Percentiles rank a stretch among this genome's conserved stretches.
phyloP scores from a whole-genome alignment of 2,888 invertebrate genomes.

The Drosophila helvetica region DNA sequence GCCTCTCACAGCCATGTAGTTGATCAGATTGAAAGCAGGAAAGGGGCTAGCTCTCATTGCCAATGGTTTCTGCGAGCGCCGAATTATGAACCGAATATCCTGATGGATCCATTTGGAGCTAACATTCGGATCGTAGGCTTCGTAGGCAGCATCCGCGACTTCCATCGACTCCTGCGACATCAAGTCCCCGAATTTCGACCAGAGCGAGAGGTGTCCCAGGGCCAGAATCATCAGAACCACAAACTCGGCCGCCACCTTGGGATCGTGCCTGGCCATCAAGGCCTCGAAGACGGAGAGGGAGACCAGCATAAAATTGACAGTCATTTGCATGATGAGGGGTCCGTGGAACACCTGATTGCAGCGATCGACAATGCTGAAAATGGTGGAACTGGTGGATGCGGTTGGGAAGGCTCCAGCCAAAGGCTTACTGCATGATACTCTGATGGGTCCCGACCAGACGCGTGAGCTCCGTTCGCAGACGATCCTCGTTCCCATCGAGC shows the following conservation, averaged over 20 bases:
- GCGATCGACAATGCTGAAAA: conserved; percentile 11
- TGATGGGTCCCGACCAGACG: conserved; percentile 10
- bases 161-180: conserved; percentile 7
- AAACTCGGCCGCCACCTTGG: conserved; percentile 14
- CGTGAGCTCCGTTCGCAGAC: neutral
- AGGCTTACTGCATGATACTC: conserved; percentile 8
- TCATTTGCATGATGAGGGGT: conserved; percentile 23
- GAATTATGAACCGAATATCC: conserved; percentile 14
- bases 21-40: conserved; percentile 24
- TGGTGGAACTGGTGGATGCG: no score
- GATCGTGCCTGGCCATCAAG: conserved; percentile 14
- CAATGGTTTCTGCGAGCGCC: conserved; percentile 5
- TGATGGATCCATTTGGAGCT: neutral
- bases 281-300: conserved; percentile 28
- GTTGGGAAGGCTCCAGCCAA: no score
- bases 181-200: conserved; percentile 11
- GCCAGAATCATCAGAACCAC: conserved; percentile 10
- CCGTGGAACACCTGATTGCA: conserved; percentile 21
- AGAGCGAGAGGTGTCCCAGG: conserved; percentile 20
- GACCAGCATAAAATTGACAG: conserved; percentile 9
- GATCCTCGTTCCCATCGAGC: neutral
- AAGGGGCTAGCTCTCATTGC: conserved; percentile 21
- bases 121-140: conserved; percentile 3
- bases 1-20: conserved; percentile 17
- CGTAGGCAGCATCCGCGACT: conserved; percentile 16